phyloP scores from a whole-genome alignment of 2,113 vertebrate genomes.

The Halcyon malimbica region DNA sequence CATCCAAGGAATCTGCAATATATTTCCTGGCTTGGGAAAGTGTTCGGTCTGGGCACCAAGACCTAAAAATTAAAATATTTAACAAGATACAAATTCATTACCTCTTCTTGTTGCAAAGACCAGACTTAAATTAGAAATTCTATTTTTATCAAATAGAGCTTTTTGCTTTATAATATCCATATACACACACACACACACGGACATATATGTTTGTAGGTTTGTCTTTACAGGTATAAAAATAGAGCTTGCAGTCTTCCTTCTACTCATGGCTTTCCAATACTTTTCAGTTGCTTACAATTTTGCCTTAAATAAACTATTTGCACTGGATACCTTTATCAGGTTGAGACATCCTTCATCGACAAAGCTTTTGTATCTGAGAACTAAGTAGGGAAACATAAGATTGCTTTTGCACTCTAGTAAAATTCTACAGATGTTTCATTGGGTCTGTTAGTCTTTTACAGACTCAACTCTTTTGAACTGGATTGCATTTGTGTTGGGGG shows the following conservation, averaged over 20 bases:
- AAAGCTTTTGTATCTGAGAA: not conserved
- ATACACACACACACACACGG: not conserved
- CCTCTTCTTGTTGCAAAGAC: not conserved
- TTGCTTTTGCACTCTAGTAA: not conserved
- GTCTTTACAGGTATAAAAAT: not conserved
- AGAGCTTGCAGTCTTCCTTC: not conserved
- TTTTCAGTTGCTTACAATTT: not conserved
- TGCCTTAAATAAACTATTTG: not conserved
- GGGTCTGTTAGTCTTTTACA: not conserved
- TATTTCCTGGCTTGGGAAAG: constrained; percentile 81
- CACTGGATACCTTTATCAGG: not conserved
- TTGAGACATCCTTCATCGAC: not conserved
- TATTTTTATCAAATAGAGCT: not conserved
- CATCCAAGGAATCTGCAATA: constrained; percentile 73
- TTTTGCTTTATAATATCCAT: not conserved
- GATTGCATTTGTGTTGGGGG: not conserved
- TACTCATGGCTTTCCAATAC: not conserved
- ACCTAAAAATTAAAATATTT: constrained; percentile 64
- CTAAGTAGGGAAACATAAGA: not conserved
- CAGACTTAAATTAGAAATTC: not conserved
- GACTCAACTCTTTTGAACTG: not conserved
- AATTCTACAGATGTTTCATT: not conserved
- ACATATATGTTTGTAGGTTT: not conserved
- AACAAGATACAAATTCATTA: not conserved
- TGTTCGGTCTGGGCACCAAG: constrained; percentile 81